phyloP scores from a whole-genome alignment of 2,797 vertebrate species.

The Cirrhinus molitorella region DNA sequence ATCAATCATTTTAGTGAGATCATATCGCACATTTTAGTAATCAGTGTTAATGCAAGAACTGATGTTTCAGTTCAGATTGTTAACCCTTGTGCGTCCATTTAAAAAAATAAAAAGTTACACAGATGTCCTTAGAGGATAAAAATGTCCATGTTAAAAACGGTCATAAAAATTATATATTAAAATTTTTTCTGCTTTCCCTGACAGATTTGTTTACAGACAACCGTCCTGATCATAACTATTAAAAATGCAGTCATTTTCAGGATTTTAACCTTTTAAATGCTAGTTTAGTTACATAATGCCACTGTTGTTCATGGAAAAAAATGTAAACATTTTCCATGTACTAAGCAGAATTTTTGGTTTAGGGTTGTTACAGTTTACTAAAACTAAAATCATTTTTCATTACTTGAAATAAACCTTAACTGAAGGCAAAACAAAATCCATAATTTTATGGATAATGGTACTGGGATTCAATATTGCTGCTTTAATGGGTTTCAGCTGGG shows the following conservation, averaged over 20 bases:
- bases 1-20: conserved; percentile 1
- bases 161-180: not conserved
- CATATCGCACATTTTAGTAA: conserved; percentile 29
- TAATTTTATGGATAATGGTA: not conserved
- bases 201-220: not conserved
- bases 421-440: not conserved
- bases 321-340: too few species aligned
- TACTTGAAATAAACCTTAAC: not conserved
- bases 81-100: conserved; percentile 1
- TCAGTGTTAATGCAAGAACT: conserved; percentile 38
- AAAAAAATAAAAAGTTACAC: not conserved
- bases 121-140: not conserved
- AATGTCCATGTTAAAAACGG: not conserved
- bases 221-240: not conserved
- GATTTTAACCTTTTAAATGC: not conserved
- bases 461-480: not conserved
- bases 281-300: not conserved
- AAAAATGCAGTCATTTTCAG: not conserved
- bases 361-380: not conserved
- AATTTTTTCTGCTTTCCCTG: not conserved
- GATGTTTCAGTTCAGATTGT: conserved; percentile 66
- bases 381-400: not conserved
- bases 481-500: not conserved
- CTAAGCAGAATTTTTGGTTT: not conserved
- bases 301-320: not conserved